Evolutionary conservation across 2,113 vertebrate species (phyloP), one percentile per base, ranked within the genome.

Genomic region (Fregata magnificens): DNA sequence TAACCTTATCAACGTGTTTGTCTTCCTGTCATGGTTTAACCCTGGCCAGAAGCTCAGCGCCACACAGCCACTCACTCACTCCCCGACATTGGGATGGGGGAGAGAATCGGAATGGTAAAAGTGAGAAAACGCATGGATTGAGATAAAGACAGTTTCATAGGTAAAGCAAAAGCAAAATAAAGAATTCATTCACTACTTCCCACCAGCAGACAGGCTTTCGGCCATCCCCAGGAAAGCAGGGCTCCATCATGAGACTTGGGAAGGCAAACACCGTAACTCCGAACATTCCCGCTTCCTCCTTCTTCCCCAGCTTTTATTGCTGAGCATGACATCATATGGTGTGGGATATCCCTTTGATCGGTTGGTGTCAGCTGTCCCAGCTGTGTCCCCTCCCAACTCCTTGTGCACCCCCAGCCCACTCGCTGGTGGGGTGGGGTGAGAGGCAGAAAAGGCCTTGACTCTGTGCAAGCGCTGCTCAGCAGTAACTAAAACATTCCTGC

Each of bases 281-380:
- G 1, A 67, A 49, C 1, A 1, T 32, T 31, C 13, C 53, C 5
- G 2, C 11, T 47, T 82, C 8, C 31, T 61, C 20, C 34, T 66
- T n/a, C 29, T 74, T 25, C 10, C 36, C 31, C 52, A 40, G 31
- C 3, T 71, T 34, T 31, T 3, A 4, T 2, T 15, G 16, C 36
- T 53, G 31, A 49, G 6, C 7, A 2, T 13, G 40, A 62, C 2
- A 1, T 11, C 13, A 17, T 20, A 13, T 3, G 31, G 3, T 16
- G 5, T 62, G 85, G 40, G 2, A 42, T 3, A 21, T 5, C 50
- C 15, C 70, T 83, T 24, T 6, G 58, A n/a, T 13, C 67, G 59
- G 25, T 11, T 52, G 65, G 19, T 7, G 36, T 26, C 44, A 71
- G 6, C 49, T 74, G 82, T 78, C 50, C 71, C 2, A 1, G 7